A percentile compares a stretch with the other conserved stretches of the same genome.
Conservation (phyloP, 2,888 invertebrate genomes). For the Bugula neritina region DNA sequence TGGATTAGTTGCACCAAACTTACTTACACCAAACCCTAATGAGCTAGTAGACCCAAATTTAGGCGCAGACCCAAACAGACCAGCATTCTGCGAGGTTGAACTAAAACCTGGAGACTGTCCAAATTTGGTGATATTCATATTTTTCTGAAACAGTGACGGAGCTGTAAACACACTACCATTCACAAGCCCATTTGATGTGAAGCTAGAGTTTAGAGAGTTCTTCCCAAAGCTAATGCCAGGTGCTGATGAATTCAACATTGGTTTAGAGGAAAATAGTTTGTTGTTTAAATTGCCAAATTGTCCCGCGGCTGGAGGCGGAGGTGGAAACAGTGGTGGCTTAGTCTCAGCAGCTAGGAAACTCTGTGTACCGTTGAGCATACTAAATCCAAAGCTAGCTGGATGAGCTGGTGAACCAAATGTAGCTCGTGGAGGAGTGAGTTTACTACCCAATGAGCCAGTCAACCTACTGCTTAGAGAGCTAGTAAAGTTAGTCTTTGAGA, state of each 20-base stretch:
- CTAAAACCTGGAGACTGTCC: slow-evolving; percentile 2
- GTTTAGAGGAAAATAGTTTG: not conserved
- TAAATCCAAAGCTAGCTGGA: not conserved
- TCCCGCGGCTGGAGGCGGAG: not conserved
- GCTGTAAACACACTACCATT: slow-evolving; percentile 16
- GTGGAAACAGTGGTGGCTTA: not conserved
- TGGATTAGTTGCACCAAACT: not conserved
- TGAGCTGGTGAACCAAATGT: slow-evolving; percentile 5
- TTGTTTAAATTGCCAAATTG: not conserved
- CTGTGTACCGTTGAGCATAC: not conserved
- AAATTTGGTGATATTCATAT: not conserved
- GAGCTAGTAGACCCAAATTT: not conserved
- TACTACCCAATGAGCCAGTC: not conserved
- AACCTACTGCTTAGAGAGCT: not conserved
- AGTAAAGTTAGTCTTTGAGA: slow-evolving; percentile 17
- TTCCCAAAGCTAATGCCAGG: not conserved
- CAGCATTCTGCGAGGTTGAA: not conserved
- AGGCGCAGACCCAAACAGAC: slow-evolving; percentile 10
- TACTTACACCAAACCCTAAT: not conserved
- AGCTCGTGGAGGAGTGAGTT: slow-evolving; percentile 1
- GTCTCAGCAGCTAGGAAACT: not conserved
- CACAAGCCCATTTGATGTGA: not conserved
- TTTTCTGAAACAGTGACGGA: not conserved
- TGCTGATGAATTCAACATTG: not conserved
- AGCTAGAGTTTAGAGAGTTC: not conserved